These are phyloP conservation scores for Cheilosia grossa DNA, from an alignment of 2,888 invertebrate species.

Conservation along the genomic window DNA sequence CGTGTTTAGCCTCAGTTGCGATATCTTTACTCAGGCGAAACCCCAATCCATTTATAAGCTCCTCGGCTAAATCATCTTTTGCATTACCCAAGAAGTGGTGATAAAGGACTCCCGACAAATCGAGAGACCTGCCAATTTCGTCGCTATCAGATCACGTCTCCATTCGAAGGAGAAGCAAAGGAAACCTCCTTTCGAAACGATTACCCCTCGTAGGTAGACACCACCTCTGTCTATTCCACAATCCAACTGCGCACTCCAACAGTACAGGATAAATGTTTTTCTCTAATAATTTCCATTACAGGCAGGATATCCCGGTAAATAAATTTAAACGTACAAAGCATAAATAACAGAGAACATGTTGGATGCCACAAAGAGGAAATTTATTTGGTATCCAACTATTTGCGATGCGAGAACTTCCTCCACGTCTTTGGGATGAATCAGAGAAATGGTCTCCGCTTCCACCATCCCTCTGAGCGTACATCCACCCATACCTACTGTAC, in stretches of 20 bases:
- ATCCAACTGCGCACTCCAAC: neutral
- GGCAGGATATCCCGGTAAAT: conserved; percentile 9
- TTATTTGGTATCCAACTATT: conserved; percentile 11
- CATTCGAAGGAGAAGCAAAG: no score
- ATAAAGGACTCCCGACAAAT: neutral
- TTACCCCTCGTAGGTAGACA: neutral
- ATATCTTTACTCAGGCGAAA: neutral
- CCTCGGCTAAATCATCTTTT: neutral
- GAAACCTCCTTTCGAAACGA: no score
- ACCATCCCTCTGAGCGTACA: neutral
- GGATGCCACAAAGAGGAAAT: conserved; percentile 7
- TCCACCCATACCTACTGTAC: neutral
- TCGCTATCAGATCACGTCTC: no score
- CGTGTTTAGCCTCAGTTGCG: neutral
- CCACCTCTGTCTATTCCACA: neutral
- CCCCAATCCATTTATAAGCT: neutral
- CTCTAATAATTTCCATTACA: conserved; percentile 13
- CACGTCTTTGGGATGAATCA: conserved; percentile 3
- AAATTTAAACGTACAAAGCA: conserved; percentile 13
- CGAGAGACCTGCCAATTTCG: neutral
- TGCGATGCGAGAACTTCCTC: conserved; percentile 2
- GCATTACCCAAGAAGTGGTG: neutral
- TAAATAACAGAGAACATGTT: conserved; percentile 7
- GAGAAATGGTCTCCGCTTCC: conserved; percentile 1
- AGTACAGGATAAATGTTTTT: conserved; percentile 4